Evolutionary conservation across 2,888 invertebrate genomes (phyloP).

Genomic region (Dione juno): DNA sequence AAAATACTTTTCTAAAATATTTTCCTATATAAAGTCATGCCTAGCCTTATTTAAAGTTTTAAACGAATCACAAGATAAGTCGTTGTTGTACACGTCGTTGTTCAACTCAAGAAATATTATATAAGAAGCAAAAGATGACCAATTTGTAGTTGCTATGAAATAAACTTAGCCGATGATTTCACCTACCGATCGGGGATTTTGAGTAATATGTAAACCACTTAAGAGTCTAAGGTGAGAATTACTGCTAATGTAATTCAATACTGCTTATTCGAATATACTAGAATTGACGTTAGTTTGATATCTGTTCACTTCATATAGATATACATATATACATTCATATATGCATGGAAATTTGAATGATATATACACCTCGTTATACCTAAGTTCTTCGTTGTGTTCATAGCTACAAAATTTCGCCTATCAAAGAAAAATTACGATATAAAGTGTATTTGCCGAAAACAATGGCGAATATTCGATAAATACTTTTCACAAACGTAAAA

Average conservation of each 20-base stretch:
- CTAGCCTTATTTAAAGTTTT: no score
- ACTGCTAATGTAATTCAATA: slow-evolving; percentile 35
- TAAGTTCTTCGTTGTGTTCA: no score
- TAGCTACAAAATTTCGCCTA: no score
- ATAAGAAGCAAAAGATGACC: slow-evolving; percentile 1
- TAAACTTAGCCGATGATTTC: slow-evolving; percentile 39
- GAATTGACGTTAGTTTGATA: slow-evolving; percentile 5
- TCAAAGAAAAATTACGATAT: background rate
- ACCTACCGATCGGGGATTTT: slow-evolving; percentile 10
- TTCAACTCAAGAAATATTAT: no score
- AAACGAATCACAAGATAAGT: background rate
- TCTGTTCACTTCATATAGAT: slow-evolving; percentile 1
- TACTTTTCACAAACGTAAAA: background rate
- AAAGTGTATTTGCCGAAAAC: background rate
- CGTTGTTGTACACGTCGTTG: no score
- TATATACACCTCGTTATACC: no score
- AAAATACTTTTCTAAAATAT: no score
- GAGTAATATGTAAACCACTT: background rate
- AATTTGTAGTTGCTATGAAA: slow-evolving; percentile 1
- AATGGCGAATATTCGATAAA: background rate
- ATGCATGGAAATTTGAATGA: no score
- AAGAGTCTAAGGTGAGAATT: slow-evolving; percentile 22
- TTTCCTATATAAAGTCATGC: no score
- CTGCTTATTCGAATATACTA: background rate
- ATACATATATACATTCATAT: background rate